Evolutionary conservation across 2,797 vertebrate species (phyloP).

Genomic region (Manis javanica): DNA sequence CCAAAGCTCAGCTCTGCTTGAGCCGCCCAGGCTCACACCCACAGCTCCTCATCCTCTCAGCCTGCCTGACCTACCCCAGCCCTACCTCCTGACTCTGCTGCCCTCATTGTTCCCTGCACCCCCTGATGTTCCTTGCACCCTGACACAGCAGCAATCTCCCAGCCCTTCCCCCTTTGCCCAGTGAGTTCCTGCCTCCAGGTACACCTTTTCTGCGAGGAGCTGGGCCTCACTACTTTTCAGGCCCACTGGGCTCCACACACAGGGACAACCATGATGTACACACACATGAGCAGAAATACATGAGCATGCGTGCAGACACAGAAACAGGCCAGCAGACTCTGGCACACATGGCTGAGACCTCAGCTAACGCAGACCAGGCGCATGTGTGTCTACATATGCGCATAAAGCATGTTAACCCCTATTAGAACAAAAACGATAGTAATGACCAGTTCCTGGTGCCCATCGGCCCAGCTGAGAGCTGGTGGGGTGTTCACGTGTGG

Average conservation of each 20-base stretch:
- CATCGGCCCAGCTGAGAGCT: background rate
- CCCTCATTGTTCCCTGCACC: background rate
- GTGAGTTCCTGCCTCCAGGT: no score
- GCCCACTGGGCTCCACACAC: background rate
- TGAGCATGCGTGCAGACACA: background rate
- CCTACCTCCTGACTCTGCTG: background rate
- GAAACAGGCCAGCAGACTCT: accelerated
- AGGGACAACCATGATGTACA: no score
- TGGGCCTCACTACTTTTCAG: background rate
- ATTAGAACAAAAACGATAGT: background rate
- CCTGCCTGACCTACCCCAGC: background rate
- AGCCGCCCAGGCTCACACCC: background rate
- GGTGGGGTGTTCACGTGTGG: no score
- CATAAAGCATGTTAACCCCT: background rate
- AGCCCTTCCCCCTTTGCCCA: background rate
- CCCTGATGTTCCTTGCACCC: background rate
- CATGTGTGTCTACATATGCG: accelerated
- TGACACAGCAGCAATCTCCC: background rate
- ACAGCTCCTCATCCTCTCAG: background rate
- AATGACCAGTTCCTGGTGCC: accelerated
- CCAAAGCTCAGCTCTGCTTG: background rate
- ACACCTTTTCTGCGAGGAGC: background rate
- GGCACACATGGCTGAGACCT: background rate
- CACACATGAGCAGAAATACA: background rate
- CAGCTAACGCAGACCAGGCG: background rate